These are phyloP conservation scores for Oriolus oriolus DNA, from an alignment of 2,113 vertebrate species.

Conservation along the genomic window DNA sequence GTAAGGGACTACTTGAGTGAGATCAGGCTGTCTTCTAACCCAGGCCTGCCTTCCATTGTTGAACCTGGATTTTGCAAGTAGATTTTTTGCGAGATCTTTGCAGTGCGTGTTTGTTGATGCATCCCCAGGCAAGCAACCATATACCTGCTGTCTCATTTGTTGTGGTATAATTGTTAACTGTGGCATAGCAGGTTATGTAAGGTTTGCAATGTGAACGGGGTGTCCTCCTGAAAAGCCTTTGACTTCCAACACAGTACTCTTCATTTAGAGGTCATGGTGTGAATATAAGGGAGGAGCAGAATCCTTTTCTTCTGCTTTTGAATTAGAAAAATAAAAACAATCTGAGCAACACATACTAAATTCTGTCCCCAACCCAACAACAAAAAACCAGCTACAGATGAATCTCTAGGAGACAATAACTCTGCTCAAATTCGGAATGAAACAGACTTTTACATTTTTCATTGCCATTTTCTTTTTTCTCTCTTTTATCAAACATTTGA, in stretches of 20 bases:
- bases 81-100: neutral
- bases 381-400: neutral
- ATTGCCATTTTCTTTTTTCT: neutral
- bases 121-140: neutral
- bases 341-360: neutral
- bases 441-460: neutral
- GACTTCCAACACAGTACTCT: neutral
- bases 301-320: neutral
- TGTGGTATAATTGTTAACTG: neutral
- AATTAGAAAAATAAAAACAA: neutral
- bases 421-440: neutral
- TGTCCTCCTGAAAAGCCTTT: neutral
- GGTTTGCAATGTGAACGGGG: rapidly evolving
- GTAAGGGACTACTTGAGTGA: neutral
- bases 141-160: neutral
- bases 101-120: neutral
- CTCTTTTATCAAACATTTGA: neutral
- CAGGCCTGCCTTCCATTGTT: neutral
- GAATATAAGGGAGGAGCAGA: neutral
- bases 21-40: neutral
- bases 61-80: neutral
- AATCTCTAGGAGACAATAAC: neutral
- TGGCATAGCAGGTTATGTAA: neutral
- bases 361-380: neutral
- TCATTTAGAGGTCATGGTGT: neutral